phyloP scores from a whole-genome alignment of 2,113 vertebrate genomes.

The Raphicerus campestris region DNA sequence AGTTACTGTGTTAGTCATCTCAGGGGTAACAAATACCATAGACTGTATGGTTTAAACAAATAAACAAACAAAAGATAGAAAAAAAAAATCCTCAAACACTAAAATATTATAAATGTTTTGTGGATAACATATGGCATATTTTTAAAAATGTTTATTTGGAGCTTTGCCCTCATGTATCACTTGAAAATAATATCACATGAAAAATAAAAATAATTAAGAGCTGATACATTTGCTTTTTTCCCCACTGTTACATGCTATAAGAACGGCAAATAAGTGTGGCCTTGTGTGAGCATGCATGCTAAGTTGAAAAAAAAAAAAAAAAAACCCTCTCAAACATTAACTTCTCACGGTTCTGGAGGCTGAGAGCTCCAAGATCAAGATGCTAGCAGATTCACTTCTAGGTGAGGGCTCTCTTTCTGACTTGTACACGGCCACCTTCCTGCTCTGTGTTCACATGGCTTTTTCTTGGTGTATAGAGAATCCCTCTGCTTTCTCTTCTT shows the following conservation, averaged over 20 bases:
- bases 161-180: slow-evolving; percentile 22
- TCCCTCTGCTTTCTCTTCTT: neutral
- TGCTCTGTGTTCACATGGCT: neutral
- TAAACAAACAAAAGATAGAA: neutral
- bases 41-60: neutral
- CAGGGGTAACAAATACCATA: neutral
- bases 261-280: neutral
- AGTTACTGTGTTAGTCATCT: neutral
- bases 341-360: neutral
- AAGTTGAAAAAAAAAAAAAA: neutral
- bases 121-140: neutral
- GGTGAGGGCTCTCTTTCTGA: neutral
- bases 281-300: neutral
- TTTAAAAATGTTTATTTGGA: neutral
- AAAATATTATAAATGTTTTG: neutral
- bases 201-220: neutral
- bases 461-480: neutral
- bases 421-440: neutral
- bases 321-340: neutral
- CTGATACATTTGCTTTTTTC: neutral
- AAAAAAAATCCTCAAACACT: neutral
- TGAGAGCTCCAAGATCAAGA: neutral
- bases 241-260: neutral
- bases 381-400: neutral
- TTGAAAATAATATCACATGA: neutral